Percentiles rank a stretch among this genome's conserved stretches.
phyloP scores from a whole-genome alignment of 1,140 invertebrate genomes.

The Octopus sinensis region DNA sequence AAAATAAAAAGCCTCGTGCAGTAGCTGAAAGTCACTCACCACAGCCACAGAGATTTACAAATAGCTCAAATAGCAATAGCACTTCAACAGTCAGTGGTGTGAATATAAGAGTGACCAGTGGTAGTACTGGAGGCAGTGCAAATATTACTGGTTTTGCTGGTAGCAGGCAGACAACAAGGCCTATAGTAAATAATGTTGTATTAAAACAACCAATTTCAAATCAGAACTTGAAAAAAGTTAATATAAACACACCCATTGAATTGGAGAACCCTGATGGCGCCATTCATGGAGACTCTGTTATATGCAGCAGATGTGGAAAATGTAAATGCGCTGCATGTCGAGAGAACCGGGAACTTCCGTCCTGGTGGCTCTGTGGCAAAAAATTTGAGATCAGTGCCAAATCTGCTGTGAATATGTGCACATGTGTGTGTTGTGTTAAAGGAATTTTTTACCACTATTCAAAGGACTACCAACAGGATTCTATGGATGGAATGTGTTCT shows the following conservation, averaged over 20 bases:
- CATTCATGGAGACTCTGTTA: conserved; percentile 63
- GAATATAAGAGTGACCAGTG: not conserved
- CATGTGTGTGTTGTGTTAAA: conserved; percentile 90
- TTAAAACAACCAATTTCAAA: conserved; percentile 15
- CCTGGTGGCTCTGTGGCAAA: conserved; percentile 82
- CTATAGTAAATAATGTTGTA: not conserved
- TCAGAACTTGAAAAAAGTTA: conserved; percentile 36
- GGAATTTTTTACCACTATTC: conserved; percentile 88
- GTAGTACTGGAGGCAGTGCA: conserved; percentile 18
- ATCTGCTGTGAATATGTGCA: conserved; percentile 79
- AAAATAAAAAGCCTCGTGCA: conserved; percentile 10
- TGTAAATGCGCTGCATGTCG: conserved; percentile 85
- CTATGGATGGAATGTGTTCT: conserved; percentile 64
- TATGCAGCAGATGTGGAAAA: conserved; percentile 78
- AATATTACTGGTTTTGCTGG: conserved; percentile 16
- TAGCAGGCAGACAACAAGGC: not conserved
- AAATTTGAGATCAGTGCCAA: conserved; percentile 83
- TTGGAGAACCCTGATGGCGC: conserved; percentile 50
- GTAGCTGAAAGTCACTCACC: not conserved
- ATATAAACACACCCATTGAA: conserved; percentile 37
- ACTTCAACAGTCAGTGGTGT: not conserved
- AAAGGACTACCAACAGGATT: conserved; percentile 68
- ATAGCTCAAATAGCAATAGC: not conserved
- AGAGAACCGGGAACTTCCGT: conserved; percentile 76
- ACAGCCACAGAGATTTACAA: not conserved